Conservation (phyloP, 2,888 invertebrate genomes). For the Drosophila monieri region DNA sequence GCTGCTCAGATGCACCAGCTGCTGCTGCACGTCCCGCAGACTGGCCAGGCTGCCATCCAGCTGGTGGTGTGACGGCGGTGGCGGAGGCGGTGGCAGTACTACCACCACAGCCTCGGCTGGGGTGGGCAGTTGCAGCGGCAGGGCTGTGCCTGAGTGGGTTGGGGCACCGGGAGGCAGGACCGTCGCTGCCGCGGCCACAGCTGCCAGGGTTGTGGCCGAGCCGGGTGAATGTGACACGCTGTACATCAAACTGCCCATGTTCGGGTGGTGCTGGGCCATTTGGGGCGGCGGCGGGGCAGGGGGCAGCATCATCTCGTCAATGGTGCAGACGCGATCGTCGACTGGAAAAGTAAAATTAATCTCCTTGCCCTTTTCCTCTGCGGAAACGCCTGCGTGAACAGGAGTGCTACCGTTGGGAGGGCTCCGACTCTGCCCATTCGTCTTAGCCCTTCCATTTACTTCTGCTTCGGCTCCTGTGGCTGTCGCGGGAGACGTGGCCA, state of each 20-base stretch:
- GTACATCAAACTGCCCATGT: constrained; percentile 65
- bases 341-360: constrained; percentile 87
- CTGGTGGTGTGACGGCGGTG: constrained; percentile 40
- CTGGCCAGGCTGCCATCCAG: constrained; percentile 66
- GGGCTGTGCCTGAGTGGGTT: constrained; percentile 28
- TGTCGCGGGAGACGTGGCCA: constrained; percentile 60
- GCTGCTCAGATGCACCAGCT: constrained; percentile 69
- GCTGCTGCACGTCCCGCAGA: constrained; percentile 71
- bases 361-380: constrained; percentile 81
- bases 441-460: constrained; percentile 16
- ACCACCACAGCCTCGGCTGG: constrained; percentile 79
- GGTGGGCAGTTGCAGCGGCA: constrained; percentile 20
- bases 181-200: constrained; percentile 75
- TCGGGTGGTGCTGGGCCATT: constrained; percentile 49
- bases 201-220: constrained; percentile 67
- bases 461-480: constrained; percentile 24
- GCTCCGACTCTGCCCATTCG: constrained; percentile 60
- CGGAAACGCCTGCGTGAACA: constrained; percentile 32
- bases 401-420: constrained; percentile 58
- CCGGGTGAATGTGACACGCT: constrained; percentile 57
- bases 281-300: constrained; percentile 79
- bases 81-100: constrained; percentile 71
- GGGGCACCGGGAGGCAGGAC: constrained; percentile 81
- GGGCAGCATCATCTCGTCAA: constrained; percentile 83
- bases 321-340: constrained; percentile 84